Base-by-base conservation (phyloP, 35 echinoderm and acorn worm species). In the Ophiothrix spiculata region DNA sequence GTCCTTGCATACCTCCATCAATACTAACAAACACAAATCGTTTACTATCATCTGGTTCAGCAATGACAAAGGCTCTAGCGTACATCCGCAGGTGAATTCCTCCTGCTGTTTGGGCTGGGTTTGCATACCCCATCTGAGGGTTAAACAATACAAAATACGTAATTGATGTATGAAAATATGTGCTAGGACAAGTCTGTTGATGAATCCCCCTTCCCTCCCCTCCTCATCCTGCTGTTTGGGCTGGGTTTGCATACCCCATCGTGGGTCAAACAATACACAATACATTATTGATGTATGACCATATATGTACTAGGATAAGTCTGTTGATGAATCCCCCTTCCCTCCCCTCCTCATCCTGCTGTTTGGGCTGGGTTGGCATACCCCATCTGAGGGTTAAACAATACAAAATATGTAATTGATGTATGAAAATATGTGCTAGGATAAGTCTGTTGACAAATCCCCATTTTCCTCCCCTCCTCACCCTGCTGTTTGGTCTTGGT, bases 231-330 rank as follows among this genome's bases (percentile, higher is more conserved):
- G 95, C 78, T 23, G 84, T 78, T 82, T 98, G 95, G 0, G 74
- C 87, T 77, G 95, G 95, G 31, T 91, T 91, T 13, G 95, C 95
- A 91, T 98, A 98, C 6, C 95, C 95, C 91, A 98, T 98, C 95
- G n/a, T n/a, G n/a, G n/a, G n/a, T n/a, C n/a, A n/a, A n/a, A n/a
- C n/a, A n/a, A n/a, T n/a, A n/a, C n/a, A n/a, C n/a, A n/a, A n/a
- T n/a, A n/a, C n/a, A n/a, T n/a, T n/a, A n/a, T n/a, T n/a, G n/a
- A n/a, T n/a, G n/a, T n/a, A n/a, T n/a, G n/a, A n/a, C n/a, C n/a
- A n/a, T n/a, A n/a, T n/a, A n/a, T n/a, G n/a, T n/a, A n/a, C n/a
- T n/a, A n/a, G n/a, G n/a, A n/a, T n/a, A n/a, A n/a, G n/a, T n/a
- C n/a, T n/a, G 88, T 2, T 88, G 49, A 77, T 90, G 85, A 28